These are phyloP conservation scores for Rhinatrema bivittatum DNA, from an alignment of 2,797 vertebrate genomes.

Conservation along the genomic window DNA sequence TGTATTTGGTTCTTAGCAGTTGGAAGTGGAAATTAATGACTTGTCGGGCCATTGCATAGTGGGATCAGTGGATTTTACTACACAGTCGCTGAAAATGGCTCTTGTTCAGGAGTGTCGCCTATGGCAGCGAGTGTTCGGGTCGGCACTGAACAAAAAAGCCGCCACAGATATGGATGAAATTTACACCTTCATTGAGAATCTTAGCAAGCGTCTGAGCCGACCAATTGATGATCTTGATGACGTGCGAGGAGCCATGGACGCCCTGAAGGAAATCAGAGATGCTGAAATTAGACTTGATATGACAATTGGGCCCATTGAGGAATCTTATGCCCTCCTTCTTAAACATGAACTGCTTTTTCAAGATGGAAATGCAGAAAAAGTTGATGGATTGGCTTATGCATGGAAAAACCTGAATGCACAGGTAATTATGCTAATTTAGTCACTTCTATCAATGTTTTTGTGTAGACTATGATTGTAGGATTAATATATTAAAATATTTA, in stretches of 20 bases:
- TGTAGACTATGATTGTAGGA: no score
- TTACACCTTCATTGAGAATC: constrained; percentile 57
- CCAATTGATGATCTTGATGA: constrained; percentile 68
- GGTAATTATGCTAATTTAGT: constrained; percentile 39
- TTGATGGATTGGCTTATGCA: constrained; percentile 67
- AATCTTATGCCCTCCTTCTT: constrained; percentile 65
- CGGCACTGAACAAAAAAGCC: constrained; percentile 55
- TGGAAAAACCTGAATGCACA: constrained; percentile 66
- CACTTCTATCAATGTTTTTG: no score
- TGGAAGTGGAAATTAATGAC: constrained; percentile 62
- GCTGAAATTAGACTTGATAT: constrained; percentile 62
- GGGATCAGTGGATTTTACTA: constrained; percentile 52
- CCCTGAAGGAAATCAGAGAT: constrained; percentile 63
- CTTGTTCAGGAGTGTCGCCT: constrained; percentile 61
- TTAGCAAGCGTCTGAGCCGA: constrained; percentile 60
- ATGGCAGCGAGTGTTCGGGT: constrained; percentile 66
- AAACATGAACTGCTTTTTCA: constrained; percentile 59
- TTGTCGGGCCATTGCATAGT: constrained; percentile 46
- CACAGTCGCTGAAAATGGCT: constrained; percentile 57
- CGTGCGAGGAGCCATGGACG: constrained; percentile 60
- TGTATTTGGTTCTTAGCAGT: constrained; percentile 40
- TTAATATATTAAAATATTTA: no score
- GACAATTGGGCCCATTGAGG: constrained; percentile 67
- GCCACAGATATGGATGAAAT: constrained; percentile 55
- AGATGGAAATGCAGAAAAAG: constrained; percentile 65